Percentiles rank a stretch among this genome's conserved stretches.
Evolutionary conservation across 2,797 vertebrate species (phyloP).

Genomic region (Poeciliopsis infans): DNA sequence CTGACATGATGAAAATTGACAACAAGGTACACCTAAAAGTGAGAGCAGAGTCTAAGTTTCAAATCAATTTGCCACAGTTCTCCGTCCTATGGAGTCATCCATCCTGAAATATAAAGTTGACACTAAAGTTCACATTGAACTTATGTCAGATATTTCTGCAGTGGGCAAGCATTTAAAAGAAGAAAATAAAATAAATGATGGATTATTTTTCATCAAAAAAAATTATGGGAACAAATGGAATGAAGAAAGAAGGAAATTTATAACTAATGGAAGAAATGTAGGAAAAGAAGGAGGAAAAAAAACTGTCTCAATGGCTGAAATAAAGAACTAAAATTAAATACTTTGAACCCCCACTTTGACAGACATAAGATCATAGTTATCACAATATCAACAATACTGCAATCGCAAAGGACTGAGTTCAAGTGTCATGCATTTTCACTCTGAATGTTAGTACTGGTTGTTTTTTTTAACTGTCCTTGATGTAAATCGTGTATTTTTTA

Average conservation of each 20-base stretch:
- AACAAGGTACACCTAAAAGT: background rate
- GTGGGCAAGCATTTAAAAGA: background rate
- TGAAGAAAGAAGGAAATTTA: background rate
- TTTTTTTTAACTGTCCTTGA: background rate
- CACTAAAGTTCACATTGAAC: background rate
- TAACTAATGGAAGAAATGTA: background rate
- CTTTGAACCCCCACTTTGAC: background rate
- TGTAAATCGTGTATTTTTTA: background rate
- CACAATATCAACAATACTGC: background rate
- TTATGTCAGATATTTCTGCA: background rate
- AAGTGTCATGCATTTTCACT: background rate
- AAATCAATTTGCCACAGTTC: background rate
- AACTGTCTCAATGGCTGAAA: background rate
- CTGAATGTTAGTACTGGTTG: background rate
- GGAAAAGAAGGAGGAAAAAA: background rate
- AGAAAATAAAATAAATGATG: background rate
- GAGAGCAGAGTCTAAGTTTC: background rate
- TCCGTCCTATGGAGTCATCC: background rate
- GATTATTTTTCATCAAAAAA: background rate
- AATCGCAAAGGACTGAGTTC: background rate
- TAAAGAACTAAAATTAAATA: background rate
- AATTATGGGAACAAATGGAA: background rate
- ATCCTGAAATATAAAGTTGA: background rate
- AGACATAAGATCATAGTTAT: background rate
- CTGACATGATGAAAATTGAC: background rate